A percentile compares a stretch with the other conserved stretches of the same genome.
Evolutionary conservation across 2,113 vertebrate genomes (phyloP).

Genomic region (Crypturellus undulatus): DNA sequence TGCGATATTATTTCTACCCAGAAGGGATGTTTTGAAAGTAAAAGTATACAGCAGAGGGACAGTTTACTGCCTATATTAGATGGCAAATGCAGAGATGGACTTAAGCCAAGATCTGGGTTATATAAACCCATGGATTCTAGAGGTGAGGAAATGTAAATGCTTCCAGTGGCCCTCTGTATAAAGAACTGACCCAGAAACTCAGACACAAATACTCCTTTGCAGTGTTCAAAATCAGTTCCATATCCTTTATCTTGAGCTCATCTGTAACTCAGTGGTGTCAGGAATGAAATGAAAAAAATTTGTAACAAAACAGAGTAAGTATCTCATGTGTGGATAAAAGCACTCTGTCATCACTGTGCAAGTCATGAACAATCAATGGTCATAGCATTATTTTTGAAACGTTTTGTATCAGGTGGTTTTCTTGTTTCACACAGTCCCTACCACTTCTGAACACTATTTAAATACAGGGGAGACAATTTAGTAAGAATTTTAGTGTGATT

Average conservation of each 20-base stretch:
- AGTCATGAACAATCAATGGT: not conserved
- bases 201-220: not conserved
- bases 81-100: not conserved
- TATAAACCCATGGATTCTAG: not conserved
- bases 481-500: not conserved
- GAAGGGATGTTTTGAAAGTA: constrained; percentile 62
- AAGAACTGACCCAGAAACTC: not conserved
- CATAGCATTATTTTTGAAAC: not conserved
- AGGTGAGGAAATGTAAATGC: not conserved
- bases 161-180: not conserved
- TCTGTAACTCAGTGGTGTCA: not conserved
- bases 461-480: not conserved
- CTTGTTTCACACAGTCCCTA: not conserved
- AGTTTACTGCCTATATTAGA: constrained; percentile 12
- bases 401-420: not conserved
- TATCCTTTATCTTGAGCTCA: not conserved
- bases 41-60: constrained; percentile 30
- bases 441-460: not conserved
- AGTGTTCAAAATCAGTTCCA: not conserved
- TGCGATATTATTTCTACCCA: constrained; percentile 45
- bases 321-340: not conserved
- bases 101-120: not conserved
- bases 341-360: not conserved
- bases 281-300: not conserved
- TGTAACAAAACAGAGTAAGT: not conserved